phyloP scores from a whole-genome alignment of 2,888 invertebrate genomes.

The Trissoscelio sp. region DNA sequence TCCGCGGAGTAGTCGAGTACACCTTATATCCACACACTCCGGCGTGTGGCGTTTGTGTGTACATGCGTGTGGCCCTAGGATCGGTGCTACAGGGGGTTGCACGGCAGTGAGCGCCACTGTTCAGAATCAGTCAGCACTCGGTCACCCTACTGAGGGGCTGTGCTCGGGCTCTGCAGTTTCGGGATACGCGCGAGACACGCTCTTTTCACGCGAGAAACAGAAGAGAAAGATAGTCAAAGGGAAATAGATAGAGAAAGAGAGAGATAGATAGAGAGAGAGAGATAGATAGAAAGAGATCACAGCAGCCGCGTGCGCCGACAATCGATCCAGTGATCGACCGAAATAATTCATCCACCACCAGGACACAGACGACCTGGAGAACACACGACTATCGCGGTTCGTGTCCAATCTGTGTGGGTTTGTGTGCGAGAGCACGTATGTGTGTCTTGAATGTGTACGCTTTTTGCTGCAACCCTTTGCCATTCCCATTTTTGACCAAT shows the following conservation, averaged over 20 bases:
- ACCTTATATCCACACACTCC: conserved; percentile 59
- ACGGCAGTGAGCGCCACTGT: conserved; percentile 68
- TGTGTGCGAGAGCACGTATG: conserved; percentile 17
- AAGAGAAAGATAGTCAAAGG: not conserved
- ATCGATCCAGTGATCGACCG: conserved; percentile 66
- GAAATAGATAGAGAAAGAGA: conserved; percentile 10
- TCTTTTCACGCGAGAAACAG: conserved; percentile 40
- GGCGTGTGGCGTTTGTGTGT: conserved; percentile 54
- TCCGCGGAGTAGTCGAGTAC: conserved; percentile 54
- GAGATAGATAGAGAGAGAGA: too few species aligned
- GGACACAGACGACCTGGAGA: conserved; percentile 6
- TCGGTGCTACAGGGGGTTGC: conserved; percentile 65
- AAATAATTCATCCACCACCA: conserved; percentile 54
- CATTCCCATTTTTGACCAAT: not conserved
- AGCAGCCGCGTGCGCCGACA: conserved; percentile 65
- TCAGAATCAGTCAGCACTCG: conserved; percentile 68
- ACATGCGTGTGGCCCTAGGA: conserved; percentile 64
- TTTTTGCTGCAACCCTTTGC: conserved; percentile 24
- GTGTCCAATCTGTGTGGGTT: conserved; percentile 15
- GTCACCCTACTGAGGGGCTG: conserved; percentile 68
- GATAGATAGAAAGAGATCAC: conserved; percentile 23
- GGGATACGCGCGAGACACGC: conserved; percentile 60
- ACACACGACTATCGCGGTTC: conserved; percentile 39
- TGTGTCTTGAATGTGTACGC: conserved; percentile 8
- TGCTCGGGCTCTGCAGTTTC: conserved; percentile 56